Base-by-base conservation (phyloP, 23 tunicate species). In the Phallusia fumigata region DNA sequence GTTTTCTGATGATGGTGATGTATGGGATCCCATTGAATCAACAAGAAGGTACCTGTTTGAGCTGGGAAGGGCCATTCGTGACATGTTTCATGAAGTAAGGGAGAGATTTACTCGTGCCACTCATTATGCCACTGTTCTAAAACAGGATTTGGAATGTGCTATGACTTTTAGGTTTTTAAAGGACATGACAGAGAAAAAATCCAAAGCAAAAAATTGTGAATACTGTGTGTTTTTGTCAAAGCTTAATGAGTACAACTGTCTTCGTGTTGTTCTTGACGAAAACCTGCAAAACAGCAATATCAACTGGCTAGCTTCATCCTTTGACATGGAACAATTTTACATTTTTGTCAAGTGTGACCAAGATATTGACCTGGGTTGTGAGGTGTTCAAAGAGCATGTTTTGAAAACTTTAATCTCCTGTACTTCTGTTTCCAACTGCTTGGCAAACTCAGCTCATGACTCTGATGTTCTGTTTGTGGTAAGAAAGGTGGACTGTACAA, bases 1-100 rank as follows among this genome's bases (percentile, higher is more conserved):
- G 13, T 58, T 58, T 13, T 58, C 69, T 6, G 28, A 77, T 12
- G 80, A 21, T 44, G 50, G 16, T 10, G 19, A 28, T 36, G 53
- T 15, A 5, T 35, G 44, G 32, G 50, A 77, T 45, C 47, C 33
- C 30, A 35, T 36, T 0, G 90, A 86, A 51, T 86, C 84, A 26
- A 80, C 86, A n/a, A 78, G 89, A 73, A 86, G 98, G 80, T 93
- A 88, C 50, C 31, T 93, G 31, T 93, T 88, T 93, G 98, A 93
- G 79, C 64, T 93, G 30, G 72, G 93, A 51, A 77, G 96, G 90
- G 92, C 94, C 0, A 73, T 94, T 26, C 88, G 95, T 32, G 94
- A 94, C 82, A 53, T 94, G 33, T 94, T 89, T 79, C 89, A 86
- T 28, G 98, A 94, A 76, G 93, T 81, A 30, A 87, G 94, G 12